Conservation (phyloP, 1,140 invertebrate genomes). For the Drosophila jambulina region DNA sequence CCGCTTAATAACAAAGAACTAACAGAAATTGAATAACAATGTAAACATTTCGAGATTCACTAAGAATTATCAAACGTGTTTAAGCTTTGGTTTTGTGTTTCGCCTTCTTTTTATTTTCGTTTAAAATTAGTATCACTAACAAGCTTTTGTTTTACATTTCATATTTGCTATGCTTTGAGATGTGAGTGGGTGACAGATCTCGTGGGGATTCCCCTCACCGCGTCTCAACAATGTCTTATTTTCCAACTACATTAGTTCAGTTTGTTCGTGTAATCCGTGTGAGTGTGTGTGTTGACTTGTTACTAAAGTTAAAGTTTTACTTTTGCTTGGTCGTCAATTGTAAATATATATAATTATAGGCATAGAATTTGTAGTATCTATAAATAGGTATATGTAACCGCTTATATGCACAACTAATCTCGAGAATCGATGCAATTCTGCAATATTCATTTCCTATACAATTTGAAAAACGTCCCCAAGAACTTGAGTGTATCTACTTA, state of each 20-base stretch:
- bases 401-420: constrained; percentile 46
- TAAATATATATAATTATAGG: constrained; percentile 64
- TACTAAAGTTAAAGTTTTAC: constrained; percentile 76
- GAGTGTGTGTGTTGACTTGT: constrained; percentile 43
- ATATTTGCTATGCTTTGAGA: constrained; percentile 31
- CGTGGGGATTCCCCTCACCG: constrained; percentile 1
- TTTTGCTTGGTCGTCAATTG: constrained; percentile 80
- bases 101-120: constrained; percentile 15
- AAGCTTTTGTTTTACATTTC: constrained; percentile 56
- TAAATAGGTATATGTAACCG: constrained; percentile 33
- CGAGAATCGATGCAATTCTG: constrained; percentile 32
- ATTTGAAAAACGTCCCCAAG: constrained; percentile 44
- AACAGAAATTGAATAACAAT: constrained; percentile 51
- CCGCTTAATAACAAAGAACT: constrained; percentile 22
- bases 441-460: constrained; percentile 46
- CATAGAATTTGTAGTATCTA: constrained; percentile 54
- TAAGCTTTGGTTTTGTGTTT: constrained; percentile 22
- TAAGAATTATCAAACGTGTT: constrained; percentile 47
- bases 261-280: constrained; percentile 22
- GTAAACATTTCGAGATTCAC: constrained; percentile 39
- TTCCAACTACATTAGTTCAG: constrained; percentile 44
- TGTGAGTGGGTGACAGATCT: constrained; percentile 25
- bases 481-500: constrained; percentile 40
- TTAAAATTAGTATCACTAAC: constrained; percentile 83
- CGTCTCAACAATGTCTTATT: constrained; percentile 28